phyloP scores from a whole-genome alignment of 2,113 vertebrate species.

The Ivindomyrus marchei region DNA sequence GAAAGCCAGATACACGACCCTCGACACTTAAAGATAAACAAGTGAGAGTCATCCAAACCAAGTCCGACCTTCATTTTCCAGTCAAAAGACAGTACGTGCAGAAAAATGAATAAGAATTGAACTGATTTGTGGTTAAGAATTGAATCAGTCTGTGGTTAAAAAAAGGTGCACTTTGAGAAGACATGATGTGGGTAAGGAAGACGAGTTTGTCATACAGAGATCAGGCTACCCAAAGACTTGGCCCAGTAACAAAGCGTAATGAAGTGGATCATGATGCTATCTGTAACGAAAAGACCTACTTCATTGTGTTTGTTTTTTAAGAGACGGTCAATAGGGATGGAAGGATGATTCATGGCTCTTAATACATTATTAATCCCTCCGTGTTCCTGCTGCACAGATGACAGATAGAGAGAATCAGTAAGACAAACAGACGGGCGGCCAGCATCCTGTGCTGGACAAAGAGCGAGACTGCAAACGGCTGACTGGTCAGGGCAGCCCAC shows the following conservation, averaged over 20 bases:
- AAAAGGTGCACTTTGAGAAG: not conserved
- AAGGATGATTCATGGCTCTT: not conserved
- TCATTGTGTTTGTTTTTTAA: conserved; percentile 18
- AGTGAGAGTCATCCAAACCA: not conserved
- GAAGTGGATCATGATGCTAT: conserved; percentile 9
- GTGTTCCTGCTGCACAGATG: not conserved
- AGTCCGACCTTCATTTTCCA: not conserved
- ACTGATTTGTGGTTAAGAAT: not conserved
- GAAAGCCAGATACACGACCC: not conserved
- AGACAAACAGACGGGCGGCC: conserved; percentile 19
- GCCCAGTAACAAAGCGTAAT: not conserved
- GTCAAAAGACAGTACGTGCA: not conserved
- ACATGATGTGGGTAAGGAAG: not conserved
- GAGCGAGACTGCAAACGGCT: not conserved
- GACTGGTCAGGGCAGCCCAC: not conserved
- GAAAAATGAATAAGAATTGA: not conserved
- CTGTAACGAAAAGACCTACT: conserved; percentile 16
- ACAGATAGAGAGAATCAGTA: conserved; percentile 27
- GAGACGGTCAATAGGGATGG: not conserved
- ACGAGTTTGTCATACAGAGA: conserved; percentile 14
- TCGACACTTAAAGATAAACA: not conserved
- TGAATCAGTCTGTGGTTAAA: not conserved
- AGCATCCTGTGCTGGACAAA: conserved; percentile 28
- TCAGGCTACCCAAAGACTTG: not conserved
- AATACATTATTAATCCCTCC: conserved; percentile 29